Evolutionary conservation across 2,797 vertebrate species (phyloP), one percentile per base, ranked within the genome.

Genomic region (Thunnus albacares): DNA sequence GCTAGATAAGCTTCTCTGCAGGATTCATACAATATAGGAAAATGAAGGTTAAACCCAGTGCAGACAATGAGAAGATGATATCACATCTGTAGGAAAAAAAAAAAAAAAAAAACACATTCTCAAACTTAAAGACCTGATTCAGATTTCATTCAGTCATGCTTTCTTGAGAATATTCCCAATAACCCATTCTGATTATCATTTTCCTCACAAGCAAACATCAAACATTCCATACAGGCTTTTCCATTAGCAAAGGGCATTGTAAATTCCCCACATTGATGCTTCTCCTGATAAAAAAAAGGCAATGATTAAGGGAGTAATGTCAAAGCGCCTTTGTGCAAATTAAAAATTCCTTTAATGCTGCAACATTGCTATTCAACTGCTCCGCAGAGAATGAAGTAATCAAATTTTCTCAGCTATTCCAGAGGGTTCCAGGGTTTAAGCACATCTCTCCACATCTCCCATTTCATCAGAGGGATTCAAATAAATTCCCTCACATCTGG

Each of bases 341-440:
- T 75, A 84, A 80, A 84, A 78, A 80, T 82, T 71, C 75, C 57
- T 86, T 82, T 79, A 90, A 75, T 60, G 75, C 67, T 58, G 55
- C 49, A 60, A 70, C 26, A 73, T 81, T 81, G 81, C 75, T 81
- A 87, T 86, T 83, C 57, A 67, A 30, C 68, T 43, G 52, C 73
- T 65, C 43, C 53, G n/a, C 35, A 26, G 68, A 79, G 74, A 58
- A 52, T 2, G 20, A 57, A 73, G 52, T 51, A 62, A 84, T 83
- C 68, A 24, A 3, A 63, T 71, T 75, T 24, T 87, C 17, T 30
- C 56, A 51, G n/a, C 26, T 66, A 9, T 45, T 84, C 75, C 2
- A 26, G 52, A 78, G 71, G 63, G 55, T 69, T 86, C 68, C 17
- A 2, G 72, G 41, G 56, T 71, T 82, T 71, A 20, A 85, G 69